Evolutionary conservation across 1,140 invertebrate species (phyloP).

Genomic region (Calephelis virginiensis): DNA sequence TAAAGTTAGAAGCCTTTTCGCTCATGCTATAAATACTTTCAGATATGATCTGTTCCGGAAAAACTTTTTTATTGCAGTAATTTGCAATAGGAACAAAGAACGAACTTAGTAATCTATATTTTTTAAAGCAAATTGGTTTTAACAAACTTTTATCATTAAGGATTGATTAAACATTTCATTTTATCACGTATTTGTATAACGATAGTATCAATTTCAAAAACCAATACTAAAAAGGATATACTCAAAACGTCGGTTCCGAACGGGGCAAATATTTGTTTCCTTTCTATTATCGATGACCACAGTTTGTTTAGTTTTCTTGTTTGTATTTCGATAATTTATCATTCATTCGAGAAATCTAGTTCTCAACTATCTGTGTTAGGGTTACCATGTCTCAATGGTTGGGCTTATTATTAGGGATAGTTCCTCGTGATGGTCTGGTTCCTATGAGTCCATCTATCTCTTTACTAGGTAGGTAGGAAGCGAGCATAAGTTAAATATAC

Average conservation of each 20-base stretch:
- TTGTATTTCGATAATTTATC: conserved; percentile 8
- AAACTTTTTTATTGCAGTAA: too few relatives aligned
- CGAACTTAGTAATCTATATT: too few relatives aligned
- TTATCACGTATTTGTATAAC: conserved; percentile 7
- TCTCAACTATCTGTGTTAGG: neutral
- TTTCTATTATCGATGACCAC: conserved; percentile 29
- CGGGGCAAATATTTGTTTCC: conserved; percentile 33
- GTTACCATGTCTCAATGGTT: neutral
- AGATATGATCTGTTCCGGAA: too few relatives aligned
- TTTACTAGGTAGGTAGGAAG: too few relatives aligned
- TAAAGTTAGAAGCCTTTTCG: too few relatives aligned
- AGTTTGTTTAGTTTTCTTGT: conserved; percentile 13
- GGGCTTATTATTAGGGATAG: neutral
- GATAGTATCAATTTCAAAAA: conserved; percentile 21
- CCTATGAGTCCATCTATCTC: too few relatives aligned
- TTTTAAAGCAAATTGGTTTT: neutral
- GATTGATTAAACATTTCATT: neutral
- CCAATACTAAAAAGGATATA: conserved; percentile 28
- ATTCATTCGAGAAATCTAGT: neutral
- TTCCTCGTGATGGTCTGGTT: too few relatives aligned
- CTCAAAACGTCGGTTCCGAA: conserved; percentile 20
- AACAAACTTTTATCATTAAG: neutral
- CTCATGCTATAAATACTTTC: too few relatives aligned
- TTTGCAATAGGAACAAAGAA: too few relatives aligned
- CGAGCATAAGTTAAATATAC: too few relatives aligned